These are phyloP conservation scores for Notiomystis cincta DNA, from an alignment of 2,113 vertebrate genomes.

Conservation along the genomic window DNA sequence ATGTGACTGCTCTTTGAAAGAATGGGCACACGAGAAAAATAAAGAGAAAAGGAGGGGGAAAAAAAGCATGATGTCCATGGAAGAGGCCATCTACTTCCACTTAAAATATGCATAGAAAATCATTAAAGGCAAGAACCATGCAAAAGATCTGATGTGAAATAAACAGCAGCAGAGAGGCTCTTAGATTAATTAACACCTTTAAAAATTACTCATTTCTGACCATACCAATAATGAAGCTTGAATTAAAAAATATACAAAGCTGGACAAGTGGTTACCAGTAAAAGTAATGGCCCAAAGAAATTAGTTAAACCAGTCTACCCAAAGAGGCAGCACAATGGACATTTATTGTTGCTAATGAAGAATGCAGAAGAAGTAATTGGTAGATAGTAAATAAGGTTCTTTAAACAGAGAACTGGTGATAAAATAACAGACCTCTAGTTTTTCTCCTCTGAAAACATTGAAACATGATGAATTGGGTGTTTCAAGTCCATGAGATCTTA, in stretches of 20 bases:
- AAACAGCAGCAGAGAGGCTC: background rate
- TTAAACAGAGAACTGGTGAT: background rate
- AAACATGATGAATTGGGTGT: background rate
- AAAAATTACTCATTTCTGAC: background rate
- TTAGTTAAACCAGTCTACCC: background rate
- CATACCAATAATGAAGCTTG: background rate
- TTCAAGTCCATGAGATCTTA: background rate
- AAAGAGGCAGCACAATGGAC: background rate
- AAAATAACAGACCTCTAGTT: background rate
- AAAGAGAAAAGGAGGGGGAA: too few species aligned
- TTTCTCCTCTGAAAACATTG: background rate
- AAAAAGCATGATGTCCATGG: background rate
- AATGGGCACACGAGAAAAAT: background rate
- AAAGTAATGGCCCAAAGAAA: background rate
- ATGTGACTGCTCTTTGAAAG: background rate
- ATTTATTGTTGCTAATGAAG: background rate
- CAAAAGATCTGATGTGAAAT: background rate
- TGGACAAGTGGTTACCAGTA: background rate
- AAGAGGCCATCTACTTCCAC: background rate
- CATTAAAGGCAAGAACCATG: background rate
- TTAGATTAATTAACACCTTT: background rate
- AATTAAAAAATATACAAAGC: background rate
- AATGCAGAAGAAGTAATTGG: background rate
- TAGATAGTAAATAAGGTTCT: background rate
- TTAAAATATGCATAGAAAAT: background rate